These are phyloP conservation scores for Pseudeuparius sepicola DNA, from an alignment of 2,888 invertebrate genomes.

Conservation along the genomic window DNA sequence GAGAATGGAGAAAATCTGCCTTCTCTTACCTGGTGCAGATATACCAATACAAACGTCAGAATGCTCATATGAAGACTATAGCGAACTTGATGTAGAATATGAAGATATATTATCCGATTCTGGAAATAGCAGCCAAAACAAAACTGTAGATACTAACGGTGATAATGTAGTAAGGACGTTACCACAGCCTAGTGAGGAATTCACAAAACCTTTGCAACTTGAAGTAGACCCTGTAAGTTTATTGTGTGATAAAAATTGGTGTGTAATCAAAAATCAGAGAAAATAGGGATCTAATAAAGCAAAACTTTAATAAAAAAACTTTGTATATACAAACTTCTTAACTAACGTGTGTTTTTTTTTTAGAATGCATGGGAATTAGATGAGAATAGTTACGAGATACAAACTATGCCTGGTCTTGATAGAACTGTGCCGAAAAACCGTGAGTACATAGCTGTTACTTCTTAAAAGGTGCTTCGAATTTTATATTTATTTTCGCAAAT, in stretches of 20 bases:
- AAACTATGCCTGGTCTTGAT: slow-evolving; percentile 52
- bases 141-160: slow-evolving; percentile 23
- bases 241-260: slow-evolving; percentile 10
- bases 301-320: no score
- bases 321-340: no score
- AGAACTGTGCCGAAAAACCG: slow-evolving; percentile 42
- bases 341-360: slow-evolving; percentile 19
- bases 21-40: slow-evolving; percentile 67
- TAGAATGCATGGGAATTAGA: slow-evolving; percentile 36
- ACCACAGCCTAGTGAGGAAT: slow-evolving; percentile 32
- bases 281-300: no score
- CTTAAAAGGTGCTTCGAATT: no score
- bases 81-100: slow-evolving; percentile 34
- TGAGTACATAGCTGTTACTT: slow-evolving; percentile 32
- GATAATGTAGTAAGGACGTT: slow-evolving; percentile 25
- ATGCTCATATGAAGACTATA: slow-evolving; percentile 44
- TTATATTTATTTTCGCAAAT: no score
- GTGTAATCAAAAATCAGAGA: no score
- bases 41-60: slow-evolving; percentile 37
- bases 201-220: slow-evolving; percentile 41
- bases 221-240: slow-evolving; percentile 61
- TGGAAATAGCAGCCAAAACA: slow-evolving; percentile 9
- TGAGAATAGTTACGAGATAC: slow-evolving; percentile 35
- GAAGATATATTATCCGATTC: background rate
- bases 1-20: slow-evolving; percentile 31